phyloP scores from a whole-genome alignment of 2,888 invertebrate genomes.

The Vesta saturnalis region DNA sequence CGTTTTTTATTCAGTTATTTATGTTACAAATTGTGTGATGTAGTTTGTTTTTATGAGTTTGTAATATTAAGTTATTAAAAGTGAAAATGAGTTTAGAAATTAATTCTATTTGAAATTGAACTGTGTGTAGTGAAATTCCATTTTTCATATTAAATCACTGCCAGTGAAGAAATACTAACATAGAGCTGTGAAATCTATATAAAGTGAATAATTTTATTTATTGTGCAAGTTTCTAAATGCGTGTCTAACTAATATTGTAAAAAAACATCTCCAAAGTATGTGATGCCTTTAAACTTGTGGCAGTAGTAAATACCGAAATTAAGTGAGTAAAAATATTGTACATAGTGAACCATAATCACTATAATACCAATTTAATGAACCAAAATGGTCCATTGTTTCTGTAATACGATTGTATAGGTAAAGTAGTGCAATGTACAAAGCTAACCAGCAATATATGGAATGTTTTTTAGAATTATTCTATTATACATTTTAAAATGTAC shows the following conservation, averaged over 20 bases:
- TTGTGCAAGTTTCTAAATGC: constrained; percentile 35
- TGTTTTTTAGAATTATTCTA: constrained; percentile 14
- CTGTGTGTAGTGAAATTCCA: constrained; percentile 20
- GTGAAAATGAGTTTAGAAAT: neutral
- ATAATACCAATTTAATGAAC: constrained; percentile 16
- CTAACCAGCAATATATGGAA: constrained; percentile 13
- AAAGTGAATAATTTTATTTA: constrained; percentile 33
- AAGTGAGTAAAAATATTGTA: constrained; percentile 3
- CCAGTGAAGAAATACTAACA: constrained; percentile 35
- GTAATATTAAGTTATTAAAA: constrained; percentile 23
- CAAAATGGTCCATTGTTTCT: constrained; percentile 8
- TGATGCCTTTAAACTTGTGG: constrained; percentile 12
- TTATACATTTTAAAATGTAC: constrained; percentile 22
- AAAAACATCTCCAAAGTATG: neutral
- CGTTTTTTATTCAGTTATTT: constrained; percentile 44
- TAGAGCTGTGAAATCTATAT: constrained; percentile 37
- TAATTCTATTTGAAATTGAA: neutral
- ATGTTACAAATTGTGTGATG: constrained; percentile 33
- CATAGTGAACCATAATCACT: constrained; percentile 6
- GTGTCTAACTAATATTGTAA: constrained; percentile 21
- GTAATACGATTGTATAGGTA: constrained; percentile 5
- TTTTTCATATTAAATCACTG: constrained; percentile 41
- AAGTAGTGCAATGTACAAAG: constrained; percentile 29
- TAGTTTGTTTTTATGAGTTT: constrained; percentile 17
- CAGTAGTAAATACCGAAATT: constrained; percentile 4